Evolutionary conservation across 2,888 invertebrate genomes (phyloP).

Genomic region (Cheilosia grossa): DNA sequence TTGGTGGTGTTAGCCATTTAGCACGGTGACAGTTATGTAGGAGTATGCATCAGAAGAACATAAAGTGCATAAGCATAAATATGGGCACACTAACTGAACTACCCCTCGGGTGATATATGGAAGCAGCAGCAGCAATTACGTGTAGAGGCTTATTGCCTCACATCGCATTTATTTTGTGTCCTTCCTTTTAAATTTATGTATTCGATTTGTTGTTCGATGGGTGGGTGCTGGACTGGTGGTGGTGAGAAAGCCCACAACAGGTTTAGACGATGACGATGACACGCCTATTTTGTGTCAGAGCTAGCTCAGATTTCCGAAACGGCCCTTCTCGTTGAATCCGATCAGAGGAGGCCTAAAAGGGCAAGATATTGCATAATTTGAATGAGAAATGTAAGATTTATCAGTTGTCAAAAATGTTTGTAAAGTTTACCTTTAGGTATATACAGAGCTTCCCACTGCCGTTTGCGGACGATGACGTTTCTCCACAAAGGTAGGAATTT

Average conservation of each 20-base stretch:
- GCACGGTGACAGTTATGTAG: slow-evolving; percentile 47
- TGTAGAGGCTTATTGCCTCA: slow-evolving; percentile 59
- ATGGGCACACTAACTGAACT: slow-evolving; percentile 36
- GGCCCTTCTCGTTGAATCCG: slow-evolving; percentile 7
- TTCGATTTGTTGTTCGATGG: slow-evolving; percentile 14
- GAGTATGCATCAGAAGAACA: slow-evolving; percentile 52
- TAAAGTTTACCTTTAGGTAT: no score
- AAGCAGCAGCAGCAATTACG: slow-evolving; percentile 36
- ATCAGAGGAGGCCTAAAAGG: neutral
- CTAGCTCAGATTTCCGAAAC: slow-evolving; percentile 64
- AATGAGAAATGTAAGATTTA: neutral
- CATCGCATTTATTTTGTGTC: slow-evolving; percentile 30
- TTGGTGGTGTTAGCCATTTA: slow-evolving; percentile 63
- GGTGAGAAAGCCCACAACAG: slow-evolving; percentile 43
- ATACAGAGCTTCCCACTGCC: no score
- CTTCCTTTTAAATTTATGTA: slow-evolving; percentile 7
- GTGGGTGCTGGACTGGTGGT: slow-evolving; percentile 1
- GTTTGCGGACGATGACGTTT: no score
- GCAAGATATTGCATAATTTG: neutral
- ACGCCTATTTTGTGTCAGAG: slow-evolving; percentile 52
- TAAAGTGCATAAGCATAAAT: slow-evolving; percentile 65
- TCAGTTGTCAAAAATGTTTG: neutral
- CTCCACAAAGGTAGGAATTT: no score
- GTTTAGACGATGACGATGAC: slow-evolving; percentile 48
- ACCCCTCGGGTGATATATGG: slow-evolving; percentile 27